Percentiles rank a stretch among this genome's conserved stretches.
These are phyloP conservation scores for Ophioninae sp. DNA, from an alignment of 2,888 invertebrate species.

Conservation along the genomic window DNA sequence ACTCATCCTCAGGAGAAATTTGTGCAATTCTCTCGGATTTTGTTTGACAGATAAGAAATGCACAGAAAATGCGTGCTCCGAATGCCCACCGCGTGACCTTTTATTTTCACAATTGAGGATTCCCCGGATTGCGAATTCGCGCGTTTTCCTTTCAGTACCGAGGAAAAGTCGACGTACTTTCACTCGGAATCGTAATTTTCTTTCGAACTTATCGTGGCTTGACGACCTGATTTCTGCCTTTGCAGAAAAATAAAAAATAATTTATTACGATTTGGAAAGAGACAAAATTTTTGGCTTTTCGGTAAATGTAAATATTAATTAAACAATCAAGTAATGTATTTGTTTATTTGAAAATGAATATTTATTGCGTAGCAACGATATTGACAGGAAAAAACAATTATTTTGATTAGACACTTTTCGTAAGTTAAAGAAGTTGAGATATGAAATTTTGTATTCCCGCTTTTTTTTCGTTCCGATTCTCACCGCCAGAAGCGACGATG, in stretches of 20 bases:
- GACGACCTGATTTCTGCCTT: conserved; percentile 28
- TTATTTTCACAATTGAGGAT: conserved; percentile 23
- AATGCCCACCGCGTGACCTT: conserved; percentile 56
- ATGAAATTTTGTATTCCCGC: not conserved
- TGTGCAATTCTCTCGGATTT: conserved; percentile 14
- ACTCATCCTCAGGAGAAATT: not conserved
- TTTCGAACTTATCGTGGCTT: conserved; percentile 38
- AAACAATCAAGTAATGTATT: not conserved
- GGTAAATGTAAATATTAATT: not conserved
- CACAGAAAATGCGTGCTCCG: conserved; percentile 52
- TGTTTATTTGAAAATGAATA: not conserved
- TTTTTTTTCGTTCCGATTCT: too few species aligned
- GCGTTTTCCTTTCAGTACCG: conserved; percentile 19
- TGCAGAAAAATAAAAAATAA: not conserved
- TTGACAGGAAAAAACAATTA: not conserved
- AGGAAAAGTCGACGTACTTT: conserved; percentile 53
- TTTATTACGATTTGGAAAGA: not conserved
- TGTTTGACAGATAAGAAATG: conserved; percentile 43
- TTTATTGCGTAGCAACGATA: not conserved
- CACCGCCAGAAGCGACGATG: not conserved
- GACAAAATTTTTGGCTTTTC: not conserved
- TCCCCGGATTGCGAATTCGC: not conserved
- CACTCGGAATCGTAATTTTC: conserved; percentile 39
- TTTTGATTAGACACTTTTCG: not conserved
- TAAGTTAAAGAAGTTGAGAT: not conserved